Evolutionary conservation across 1,140 invertebrate genomes (phyloP).

Genomic region (Acromyrmex echinatior): DNA sequence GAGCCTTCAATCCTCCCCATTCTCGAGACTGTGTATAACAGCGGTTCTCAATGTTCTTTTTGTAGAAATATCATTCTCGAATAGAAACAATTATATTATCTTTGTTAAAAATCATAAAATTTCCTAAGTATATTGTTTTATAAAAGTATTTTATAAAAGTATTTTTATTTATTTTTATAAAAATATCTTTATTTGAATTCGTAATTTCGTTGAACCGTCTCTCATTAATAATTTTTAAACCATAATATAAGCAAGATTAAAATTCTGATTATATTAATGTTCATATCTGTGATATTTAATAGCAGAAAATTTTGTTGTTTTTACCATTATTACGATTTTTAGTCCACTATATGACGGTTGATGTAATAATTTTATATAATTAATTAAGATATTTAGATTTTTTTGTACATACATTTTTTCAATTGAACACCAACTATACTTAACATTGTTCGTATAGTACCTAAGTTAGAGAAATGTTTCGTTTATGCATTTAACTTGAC

Average conservation of each 20-base stretch:
- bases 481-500: background rate
- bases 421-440: background rate
- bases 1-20: conserved; percentile 33
- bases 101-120: background rate
- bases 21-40: conserved; percentile 8
- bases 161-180: background rate
- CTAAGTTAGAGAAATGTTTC: background rate
- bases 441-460: background rate
- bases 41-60: conserved; percentile 47
- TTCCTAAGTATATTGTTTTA: background rate
- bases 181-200: background rate
- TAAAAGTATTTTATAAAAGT: background rate
- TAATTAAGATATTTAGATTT: background rate
- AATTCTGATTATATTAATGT: background rate
- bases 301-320: background rate
- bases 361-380: background rate
- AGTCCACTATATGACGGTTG: background rate
- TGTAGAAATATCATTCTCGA: background rate
- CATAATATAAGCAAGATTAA: background rate
- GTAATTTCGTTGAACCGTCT: background rate
- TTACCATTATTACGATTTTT: background rate
- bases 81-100: background rate
- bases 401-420: background rate
- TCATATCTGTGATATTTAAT: background rate
- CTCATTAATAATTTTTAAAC: background rate